Conservation (phyloP, 2,797 vertebrate species). For the Mormyrops attenuatus region DNA sequence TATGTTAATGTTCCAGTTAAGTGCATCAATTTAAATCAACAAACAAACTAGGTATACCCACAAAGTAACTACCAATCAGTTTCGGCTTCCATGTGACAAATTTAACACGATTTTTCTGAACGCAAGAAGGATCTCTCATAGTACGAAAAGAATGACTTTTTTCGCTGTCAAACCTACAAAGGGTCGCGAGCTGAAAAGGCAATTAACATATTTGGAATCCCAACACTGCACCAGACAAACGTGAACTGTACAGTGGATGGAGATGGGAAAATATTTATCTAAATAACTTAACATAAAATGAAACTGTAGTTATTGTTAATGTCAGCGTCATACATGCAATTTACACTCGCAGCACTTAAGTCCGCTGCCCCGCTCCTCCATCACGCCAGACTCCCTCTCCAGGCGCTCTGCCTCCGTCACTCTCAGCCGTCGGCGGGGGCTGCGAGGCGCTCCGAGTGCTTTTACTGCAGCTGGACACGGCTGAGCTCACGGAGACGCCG, state of each 20-base stretch:
- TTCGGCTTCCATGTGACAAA: not conserved
- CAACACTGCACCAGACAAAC: not conserved
- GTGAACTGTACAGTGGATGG: not conserved
- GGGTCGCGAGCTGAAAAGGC: not conserved
- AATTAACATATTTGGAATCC: not conserved
- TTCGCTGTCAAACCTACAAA: not conserved
- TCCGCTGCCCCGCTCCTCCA: not conserved
- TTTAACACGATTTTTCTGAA: not conserved
- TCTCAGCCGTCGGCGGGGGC: constrained; percentile 4
- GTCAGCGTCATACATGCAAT: not conserved
- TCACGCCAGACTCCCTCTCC: constrained; percentile 7
- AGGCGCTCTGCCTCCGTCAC: not conserved
- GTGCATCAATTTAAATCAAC: not conserved
- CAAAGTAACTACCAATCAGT: not conserved
- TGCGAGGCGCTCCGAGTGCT: constrained; percentile 3
- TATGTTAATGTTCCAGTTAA: not conserved
- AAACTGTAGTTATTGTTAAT: not conserved
- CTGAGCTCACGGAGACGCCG: not conserved
- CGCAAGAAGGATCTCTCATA: not conserved
- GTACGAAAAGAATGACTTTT: not conserved
- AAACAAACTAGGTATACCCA: not conserved
- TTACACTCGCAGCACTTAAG: not conserved
- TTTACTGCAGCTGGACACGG: not conserved
- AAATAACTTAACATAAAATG: not conserved
- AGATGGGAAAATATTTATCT: not conserved